A percentile compares a stretch with the other conserved stretches of the same genome.
Conservation (phyloP, 2,113 vertebrate genomes). For the Salvelinus fontinalis region DNA sequence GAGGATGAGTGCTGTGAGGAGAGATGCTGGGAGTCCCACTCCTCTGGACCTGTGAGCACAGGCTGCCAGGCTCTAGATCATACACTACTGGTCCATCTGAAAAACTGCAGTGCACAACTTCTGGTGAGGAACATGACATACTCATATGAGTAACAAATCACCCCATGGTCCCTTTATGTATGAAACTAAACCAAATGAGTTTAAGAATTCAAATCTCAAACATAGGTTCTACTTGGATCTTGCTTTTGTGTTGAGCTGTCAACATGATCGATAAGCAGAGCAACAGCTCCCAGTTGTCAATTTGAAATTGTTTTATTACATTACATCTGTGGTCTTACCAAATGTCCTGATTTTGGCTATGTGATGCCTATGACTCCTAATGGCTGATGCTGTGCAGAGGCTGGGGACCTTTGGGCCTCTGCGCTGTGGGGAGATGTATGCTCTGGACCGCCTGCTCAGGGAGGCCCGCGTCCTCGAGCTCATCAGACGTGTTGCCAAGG, state of each 20-base stretch:
- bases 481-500: slow-evolving; percentile 76
- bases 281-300: too few species aligned
- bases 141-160: too few species aligned
- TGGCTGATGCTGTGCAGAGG: slow-evolving; percentile 66
- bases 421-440: slow-evolving; percentile 93
- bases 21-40: slow-evolving; percentile 66
- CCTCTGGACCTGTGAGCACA: slow-evolving; percentile 78
- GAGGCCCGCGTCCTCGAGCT: slow-evolving; percentile 83
- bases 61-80: slow-evolving; percentile 81
- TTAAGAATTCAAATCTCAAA: too few species aligned
- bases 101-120: slow-evolving; percentile 85
- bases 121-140: slow-evolving; percentile 76
- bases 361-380: too few species aligned
- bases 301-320: too few species aligned
- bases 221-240: too few species aligned
- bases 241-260: too few species aligned
- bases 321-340: too few species aligned
- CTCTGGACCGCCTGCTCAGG: slow-evolving; percentile 86
- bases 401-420: slow-evolving; percentile 93
- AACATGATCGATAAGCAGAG: too few species aligned
- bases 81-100: slow-evolving; percentile 84
- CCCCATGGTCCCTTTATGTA: too few species aligned
- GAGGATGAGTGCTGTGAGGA: slow-evolving; percentile 49
- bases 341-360: too few species aligned
- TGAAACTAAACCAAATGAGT: too few species aligned